These are phyloP conservation scores for Magallana gigas DNA, from an alignment of 1,140 invertebrate genomes.

Conservation along the genomic window DNA sequence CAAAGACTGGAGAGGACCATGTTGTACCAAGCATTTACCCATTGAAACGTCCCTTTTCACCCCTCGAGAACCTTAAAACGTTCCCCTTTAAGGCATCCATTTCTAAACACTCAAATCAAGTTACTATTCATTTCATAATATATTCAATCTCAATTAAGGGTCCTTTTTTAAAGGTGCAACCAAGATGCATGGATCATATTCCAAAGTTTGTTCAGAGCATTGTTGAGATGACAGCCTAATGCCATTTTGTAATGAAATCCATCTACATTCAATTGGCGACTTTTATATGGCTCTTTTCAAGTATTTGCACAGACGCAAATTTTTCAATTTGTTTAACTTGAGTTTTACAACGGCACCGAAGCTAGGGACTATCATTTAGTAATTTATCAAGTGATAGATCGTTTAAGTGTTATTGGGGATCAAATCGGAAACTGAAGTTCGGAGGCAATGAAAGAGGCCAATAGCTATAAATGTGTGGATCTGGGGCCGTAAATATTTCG, in stretches of 20 bases:
- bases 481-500: background rate
- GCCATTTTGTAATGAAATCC: slow-evolving; percentile 31
- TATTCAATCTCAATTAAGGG: slow-evolving; percentile 30
- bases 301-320: slow-evolving; percentile 27
- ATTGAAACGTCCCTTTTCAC: background rate
- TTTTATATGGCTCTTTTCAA: slow-evolving; percentile 28
- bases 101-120: slow-evolving; percentile 38
- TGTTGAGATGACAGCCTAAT: slow-evolving; percentile 4
- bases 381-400: slow-evolving; percentile 38
- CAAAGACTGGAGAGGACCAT: background rate
- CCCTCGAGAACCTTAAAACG: background rate
- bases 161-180: slow-evolving; percentile 14
- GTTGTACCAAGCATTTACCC: background rate
- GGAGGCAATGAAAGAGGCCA: background rate
- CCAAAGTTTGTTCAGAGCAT: slow-evolving; percentile 10
- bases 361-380: slow-evolving; percentile 19
- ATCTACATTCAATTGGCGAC: slow-evolving; percentile 5
- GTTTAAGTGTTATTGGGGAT: slow-evolving; percentile 31
- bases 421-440: slow-evolving; percentile 5
- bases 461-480: background rate
- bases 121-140: slow-evolving; percentile 35
- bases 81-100: background rate
- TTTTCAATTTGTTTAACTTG: slow-evolving; percentile 33
- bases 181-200: slow-evolving; percentile 23
- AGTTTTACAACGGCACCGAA: slow-evolving; percentile 14